A percentile compares a stretch with the other conserved stretches of the same genome.
Conservation (phyloP, 2,888 invertebrate genomes). For the Drosophila eohydei region DNA sequence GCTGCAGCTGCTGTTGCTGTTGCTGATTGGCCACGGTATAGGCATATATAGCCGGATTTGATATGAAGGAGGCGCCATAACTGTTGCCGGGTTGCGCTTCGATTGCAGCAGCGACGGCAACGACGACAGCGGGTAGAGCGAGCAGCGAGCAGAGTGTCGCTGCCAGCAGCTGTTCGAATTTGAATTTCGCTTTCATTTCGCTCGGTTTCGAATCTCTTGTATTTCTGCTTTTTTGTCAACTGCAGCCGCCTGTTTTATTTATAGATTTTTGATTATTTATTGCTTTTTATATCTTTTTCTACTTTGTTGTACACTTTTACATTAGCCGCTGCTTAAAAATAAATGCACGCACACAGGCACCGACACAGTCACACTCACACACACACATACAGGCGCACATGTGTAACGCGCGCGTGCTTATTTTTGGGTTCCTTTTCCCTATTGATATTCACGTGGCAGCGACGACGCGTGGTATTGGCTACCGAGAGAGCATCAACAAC, state of each 20-base stretch:
- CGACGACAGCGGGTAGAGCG: constrained; percentile 21
- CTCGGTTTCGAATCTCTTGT: constrained; percentile 19
- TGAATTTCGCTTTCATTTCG: constrained; percentile 68
- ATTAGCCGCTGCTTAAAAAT: constrained; percentile 73
- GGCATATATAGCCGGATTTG: constrained; percentile 81
- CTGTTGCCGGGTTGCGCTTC: constrained; percentile 37
- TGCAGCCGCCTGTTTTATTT: constrained; percentile 53
- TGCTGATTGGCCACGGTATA: constrained; percentile 77
- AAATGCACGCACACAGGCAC: constrained; percentile 60
- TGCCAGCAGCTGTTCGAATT: constrained; percentile 50
- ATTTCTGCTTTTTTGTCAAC: constrained; percentile 20
- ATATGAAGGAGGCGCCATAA: constrained; percentile 78
- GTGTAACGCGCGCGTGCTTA: constrained; percentile 63
- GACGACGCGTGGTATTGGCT: constrained; percentile 46
- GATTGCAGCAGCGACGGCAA: constrained; percentile 20
- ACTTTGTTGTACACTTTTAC: constrained; percentile 55
- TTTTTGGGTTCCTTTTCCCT: constrained; percentile 64
- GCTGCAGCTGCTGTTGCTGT: constrained; percentile 49
- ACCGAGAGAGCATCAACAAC: constrained; percentile 34
- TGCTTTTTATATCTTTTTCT: constrained; percentile 16
- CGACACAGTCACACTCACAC: constrained; percentile 31
- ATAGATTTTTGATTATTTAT: constrained; percentile 49
- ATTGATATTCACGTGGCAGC: constrained; percentile 53
- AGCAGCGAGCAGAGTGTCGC: constrained; percentile 42
- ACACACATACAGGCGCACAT: constrained; percentile 26